Evolutionary conservation across 2,888 invertebrate genomes (phyloP).

Genomic region (Platynereis dumerilii): DNA sequence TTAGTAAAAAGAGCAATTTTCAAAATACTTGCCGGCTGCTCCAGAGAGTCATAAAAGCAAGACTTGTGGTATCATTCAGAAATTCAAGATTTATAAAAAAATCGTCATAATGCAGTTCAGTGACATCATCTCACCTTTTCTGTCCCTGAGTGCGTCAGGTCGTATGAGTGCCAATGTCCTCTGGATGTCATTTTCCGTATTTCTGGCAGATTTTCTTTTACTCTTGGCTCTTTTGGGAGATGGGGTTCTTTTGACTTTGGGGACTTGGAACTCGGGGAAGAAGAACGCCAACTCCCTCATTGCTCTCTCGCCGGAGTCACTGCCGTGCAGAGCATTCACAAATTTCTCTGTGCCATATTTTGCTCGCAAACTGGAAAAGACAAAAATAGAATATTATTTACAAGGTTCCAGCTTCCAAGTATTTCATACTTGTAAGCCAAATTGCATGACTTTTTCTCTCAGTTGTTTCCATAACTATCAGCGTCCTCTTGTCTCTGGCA

Average conservation of each 20-base stretch:
- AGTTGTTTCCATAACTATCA: too few relatives aligned
- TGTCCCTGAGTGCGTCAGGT: slow-evolving; percentile 56
- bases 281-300: slow-evolving; percentile 62
- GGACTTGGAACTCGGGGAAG: slow-evolving; percentile 59
- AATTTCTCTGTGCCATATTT: slow-evolving; percentile 56
- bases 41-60: too few relatives aligned
- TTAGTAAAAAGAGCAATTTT: too few relatives aligned
- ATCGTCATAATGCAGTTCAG: too few relatives aligned
- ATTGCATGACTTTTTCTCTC: too few relatives aligned
- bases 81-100: too few relatives aligned
- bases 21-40: too few relatives aligned
- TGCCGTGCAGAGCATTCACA: slow-evolving; percentile 62
- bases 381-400: slow-evolving; percentile 2
- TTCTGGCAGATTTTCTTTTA: slow-evolving; percentile 4
- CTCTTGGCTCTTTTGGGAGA: slow-evolving; percentile 1
- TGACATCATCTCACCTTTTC: too few relatives aligned
- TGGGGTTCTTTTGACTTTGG: slow-evolving; percentile 31
- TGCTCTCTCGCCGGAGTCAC: slow-evolving; percentile 55
- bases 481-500: too few relatives aligned
- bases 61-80: too few relatives aligned
- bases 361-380: slow-evolving; percentile 56
- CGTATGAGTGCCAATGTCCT: slow-evolving; percentile 62
- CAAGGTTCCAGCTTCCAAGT: too few relatives aligned
- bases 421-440: too few relatives aligned
- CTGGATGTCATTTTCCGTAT: slow-evolving; percentile 46